phyloP scores from a whole-genome alignment of 1,140 invertebrate genomes.

The Portunus trituberculatus region DNA sequence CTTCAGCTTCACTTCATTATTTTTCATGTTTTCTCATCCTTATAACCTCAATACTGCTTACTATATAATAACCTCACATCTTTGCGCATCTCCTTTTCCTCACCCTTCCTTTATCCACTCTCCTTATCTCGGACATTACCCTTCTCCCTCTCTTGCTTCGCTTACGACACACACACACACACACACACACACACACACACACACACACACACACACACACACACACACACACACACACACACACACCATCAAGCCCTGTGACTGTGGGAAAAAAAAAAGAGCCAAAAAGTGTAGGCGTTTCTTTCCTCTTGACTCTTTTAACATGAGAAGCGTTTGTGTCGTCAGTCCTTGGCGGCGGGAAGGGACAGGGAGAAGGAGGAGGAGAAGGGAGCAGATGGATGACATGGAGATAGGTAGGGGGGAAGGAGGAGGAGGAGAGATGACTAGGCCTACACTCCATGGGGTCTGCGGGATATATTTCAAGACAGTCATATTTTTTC shows the following conservation, averaged over 20 bases:
- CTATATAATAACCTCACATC: background rate
- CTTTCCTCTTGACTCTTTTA: background rate
- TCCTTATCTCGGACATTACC: background rate
- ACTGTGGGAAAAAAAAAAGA: background rate
- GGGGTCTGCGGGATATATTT: slow-evolving; percentile 61
- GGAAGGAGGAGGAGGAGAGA: background rate
- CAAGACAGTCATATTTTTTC: slow-evolving; percentile 70
- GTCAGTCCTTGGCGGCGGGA: background rate
- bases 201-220: slow-evolving; percentile 1
- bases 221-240: slow-evolving; percentile 37
- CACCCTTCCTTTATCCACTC: background rate
- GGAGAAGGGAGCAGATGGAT: background rate
- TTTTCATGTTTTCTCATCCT: too few species aligned
- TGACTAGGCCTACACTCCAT: slow-evolving; percentile 37
- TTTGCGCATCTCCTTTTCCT: background rate
- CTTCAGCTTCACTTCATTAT: too few species aligned
- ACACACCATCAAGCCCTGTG: slow-evolving; percentile 6
- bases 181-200: slow-evolving; percentile 57
- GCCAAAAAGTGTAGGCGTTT: background rate
- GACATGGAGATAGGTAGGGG: background rate
- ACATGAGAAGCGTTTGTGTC: background rate
- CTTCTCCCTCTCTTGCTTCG: background rate
- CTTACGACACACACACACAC: slow-evolving; percentile 16
- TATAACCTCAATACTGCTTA: too few species aligned
- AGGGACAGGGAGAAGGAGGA: background rate